A percentile compares a stretch with the other conserved stretches of the same genome.
Conservation (phyloP, 2,797 vertebrate species). For the Sebastes vulpes region DNA sequence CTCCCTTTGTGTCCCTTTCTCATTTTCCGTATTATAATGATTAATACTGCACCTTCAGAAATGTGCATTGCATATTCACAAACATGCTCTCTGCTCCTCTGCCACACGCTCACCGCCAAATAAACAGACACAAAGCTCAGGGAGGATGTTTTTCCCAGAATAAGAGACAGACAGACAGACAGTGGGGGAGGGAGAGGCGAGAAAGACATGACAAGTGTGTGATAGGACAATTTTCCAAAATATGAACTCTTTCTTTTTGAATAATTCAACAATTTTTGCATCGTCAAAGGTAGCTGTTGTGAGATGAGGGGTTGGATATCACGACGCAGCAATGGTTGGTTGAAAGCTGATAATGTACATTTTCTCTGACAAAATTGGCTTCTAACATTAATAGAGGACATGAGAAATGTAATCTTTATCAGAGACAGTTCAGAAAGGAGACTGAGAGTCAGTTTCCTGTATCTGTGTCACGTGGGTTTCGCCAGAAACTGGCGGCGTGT, state of each 20-base stretch:
- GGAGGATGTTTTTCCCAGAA: not conserved
- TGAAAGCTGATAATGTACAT: not conserved
- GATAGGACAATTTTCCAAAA: conserved; percentile 25
- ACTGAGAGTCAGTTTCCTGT: too few species aligned
- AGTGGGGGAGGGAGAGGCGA: not conserved
- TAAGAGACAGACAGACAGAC: conserved; percentile 1
- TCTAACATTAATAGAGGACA: not conserved
- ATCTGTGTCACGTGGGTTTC: too few species aligned
- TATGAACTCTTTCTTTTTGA: conserved; percentile 20
- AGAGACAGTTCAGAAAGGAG: too few species aligned
- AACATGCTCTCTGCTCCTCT: not conserved
- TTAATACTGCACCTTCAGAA: conserved; percentile 4
- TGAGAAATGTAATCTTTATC: not conserved
- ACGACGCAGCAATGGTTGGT: not conserved
- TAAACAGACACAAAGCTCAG: conserved; percentile 15
- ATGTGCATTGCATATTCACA: not conserved
- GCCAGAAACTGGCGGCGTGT: too few species aligned
- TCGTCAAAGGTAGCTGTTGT: conserved; percentile 1
- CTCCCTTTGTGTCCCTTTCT: not conserved
- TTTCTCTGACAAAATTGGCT: not conserved
- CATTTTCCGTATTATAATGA: not conserved
- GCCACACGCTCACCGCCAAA: not conserved
- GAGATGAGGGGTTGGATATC: not conserved
- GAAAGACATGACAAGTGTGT: conserved; percentile 4
- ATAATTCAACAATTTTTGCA: not conserved